Conservation (phyloP, 2,113 vertebrate species). For the Myiagra hebetior region DNA sequence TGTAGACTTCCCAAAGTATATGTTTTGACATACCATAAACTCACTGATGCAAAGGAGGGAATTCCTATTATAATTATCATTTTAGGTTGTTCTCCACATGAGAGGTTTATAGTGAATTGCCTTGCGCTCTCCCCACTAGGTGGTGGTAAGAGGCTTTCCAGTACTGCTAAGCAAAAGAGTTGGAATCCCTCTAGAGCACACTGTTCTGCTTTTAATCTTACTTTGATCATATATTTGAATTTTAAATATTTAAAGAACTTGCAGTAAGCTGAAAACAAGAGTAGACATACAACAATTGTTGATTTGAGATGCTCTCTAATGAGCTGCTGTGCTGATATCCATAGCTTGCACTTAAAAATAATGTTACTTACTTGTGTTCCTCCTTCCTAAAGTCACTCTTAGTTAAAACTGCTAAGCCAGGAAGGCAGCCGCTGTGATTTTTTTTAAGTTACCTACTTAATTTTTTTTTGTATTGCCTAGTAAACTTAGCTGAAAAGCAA, state of each 20-base stretch:
- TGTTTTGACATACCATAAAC: neutral
- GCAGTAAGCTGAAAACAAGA: neutral
- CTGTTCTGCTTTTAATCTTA: neutral
- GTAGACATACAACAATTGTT: neutral
- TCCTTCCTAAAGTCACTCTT: neutral
- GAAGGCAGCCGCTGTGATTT: neutral
- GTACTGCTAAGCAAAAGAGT: neutral
- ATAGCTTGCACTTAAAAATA: neutral
- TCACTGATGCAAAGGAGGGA: neutral
- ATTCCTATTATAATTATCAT: neutral
- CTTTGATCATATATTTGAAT: neutral
- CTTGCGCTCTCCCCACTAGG: neutral
- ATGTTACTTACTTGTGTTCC: neutral
- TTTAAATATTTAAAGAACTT: neutral
- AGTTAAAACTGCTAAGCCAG: neutral
- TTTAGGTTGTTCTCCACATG: neutral
- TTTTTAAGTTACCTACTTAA: neutral
- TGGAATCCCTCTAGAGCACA: neutral
- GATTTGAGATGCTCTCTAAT: neutral
- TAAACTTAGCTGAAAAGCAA: neutral
- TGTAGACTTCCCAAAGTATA: neutral
- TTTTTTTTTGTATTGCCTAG: neutral
- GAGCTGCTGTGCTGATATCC: neutral
- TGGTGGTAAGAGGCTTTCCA: conserved; percentile 3
- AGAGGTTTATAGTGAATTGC: neutral